Evolutionary conservation across 2,797 vertebrate species (phyloP).

Genomic region (Antennarius maculatus): DNA sequence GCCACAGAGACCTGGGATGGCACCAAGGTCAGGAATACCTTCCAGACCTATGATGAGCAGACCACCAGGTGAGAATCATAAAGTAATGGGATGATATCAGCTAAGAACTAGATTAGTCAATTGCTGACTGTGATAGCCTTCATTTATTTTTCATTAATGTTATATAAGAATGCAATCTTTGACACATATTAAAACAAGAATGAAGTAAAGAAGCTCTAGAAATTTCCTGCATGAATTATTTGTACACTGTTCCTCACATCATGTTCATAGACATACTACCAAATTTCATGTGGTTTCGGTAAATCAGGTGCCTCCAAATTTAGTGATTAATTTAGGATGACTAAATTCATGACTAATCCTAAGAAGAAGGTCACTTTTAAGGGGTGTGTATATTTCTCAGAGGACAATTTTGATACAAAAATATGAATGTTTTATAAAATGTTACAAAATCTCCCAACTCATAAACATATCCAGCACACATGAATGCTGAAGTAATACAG

Average conservation of each 20-base stretch:
- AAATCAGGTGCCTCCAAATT: no score
- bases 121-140: neutral
- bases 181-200: neutral
- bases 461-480: neutral
- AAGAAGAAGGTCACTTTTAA: no score
- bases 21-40: conserved; percentile 80
- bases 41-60: conserved; percentile 64
- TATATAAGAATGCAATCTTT: neutral
- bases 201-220: neutral
- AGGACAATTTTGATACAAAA: no score
- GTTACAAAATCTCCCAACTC: no score
- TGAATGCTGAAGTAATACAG: no score
- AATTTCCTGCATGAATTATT: neutral
- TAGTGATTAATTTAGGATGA: no score
- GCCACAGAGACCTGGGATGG: conserved; percentile 78
- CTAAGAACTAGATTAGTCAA: neutral
- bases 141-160: neutral
- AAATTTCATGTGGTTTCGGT: no score
- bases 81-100: neutral
- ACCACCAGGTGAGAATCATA: conserved; percentile 83
- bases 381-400: no score
- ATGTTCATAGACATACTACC: no score
- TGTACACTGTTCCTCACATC: no score
- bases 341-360: no score
- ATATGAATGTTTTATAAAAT: no score